Base-by-base conservation (phyloP, 2,888 invertebrate genomes). In the Epinotia demarniana region DNA sequence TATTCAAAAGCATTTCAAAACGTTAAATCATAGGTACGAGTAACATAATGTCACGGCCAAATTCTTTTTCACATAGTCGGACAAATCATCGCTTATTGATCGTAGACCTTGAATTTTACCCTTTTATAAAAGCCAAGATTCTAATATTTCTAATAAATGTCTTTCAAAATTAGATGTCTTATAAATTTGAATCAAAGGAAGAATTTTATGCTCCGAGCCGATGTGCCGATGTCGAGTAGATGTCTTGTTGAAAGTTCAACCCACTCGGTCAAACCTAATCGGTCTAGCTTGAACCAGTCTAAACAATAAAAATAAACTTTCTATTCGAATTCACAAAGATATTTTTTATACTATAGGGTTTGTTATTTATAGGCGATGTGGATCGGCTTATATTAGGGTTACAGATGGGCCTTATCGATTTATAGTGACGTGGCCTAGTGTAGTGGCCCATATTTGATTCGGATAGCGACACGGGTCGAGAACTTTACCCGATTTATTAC, bases 391-490 rank as follows among this genome's bases (percentile, higher is more conserved):
- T 64, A 75, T 75, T 57, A 53, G 64, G 70, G 39, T 39, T 67
- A 62, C 61, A 67, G 55, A 75, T 67, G 43, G 57, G 66, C 27
- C 60, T 66, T 71, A 57, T 72, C 75, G 71, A 74, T 75, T 61
- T 61, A 67, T 55, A 12, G 58, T 58, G 43, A 69, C 23, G 58
- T 46, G 23, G 53, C 66, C 66, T 62, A 55, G 67, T 61, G 61
- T 67, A 67, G 75, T 72, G 75, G 71, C 71, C 71, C 71, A 75
- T 75, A 75, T 75, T 75, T 75, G 75, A 71, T 71, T 74, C 69
- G 71, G 71, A 71, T 66, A 27, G 66, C 75, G 75, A 75, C 75
- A 75, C 66, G 66, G 75, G 75, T 72, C 75, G 71, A 67, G 67
- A 66, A 72, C 75, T 75, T 13, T 67, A 67, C 19, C 33, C 71